phyloP scores from a whole-genome alignment of 2,113 vertebrate genomes.

The Equus przewalskii region DNA sequence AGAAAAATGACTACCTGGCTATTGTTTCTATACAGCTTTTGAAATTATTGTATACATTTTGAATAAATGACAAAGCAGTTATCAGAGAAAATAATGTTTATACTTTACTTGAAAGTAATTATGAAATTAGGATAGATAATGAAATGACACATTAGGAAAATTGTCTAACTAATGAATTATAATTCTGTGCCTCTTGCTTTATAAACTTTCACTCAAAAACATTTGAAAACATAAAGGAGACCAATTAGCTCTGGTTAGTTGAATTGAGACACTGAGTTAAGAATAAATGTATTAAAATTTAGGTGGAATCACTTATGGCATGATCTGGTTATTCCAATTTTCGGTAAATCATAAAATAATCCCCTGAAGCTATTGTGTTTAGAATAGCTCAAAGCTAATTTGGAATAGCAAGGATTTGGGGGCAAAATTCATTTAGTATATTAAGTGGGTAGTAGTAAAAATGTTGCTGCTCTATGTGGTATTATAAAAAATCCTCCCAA shows the following conservation, averaged over 20 bases:
- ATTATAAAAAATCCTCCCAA: neutral
- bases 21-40: neutral
- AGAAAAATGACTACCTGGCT: neutral
- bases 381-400: neutral
- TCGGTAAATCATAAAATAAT: neutral
- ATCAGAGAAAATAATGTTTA: neutral
- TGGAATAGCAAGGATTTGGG: neutral
- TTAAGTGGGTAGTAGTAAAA: neutral
- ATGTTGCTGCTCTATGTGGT: fast-evolving
- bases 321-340: neutral
- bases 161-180: neutral
- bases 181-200: neutral
- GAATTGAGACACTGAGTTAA: neutral
- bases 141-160: neutral
- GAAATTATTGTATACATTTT: neutral
- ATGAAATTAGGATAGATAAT: neutral
- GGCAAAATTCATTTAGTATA: neutral
- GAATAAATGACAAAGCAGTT: neutral
- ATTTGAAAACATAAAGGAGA: neutral
- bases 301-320: neutral
- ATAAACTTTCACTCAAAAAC: conserved; percentile 13
- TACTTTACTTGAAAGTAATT: neutral
- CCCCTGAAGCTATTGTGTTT: neutral
- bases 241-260: neutral
- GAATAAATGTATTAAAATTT: neutral